Conservation (phyloP, 2,888 invertebrate genomes). For the Drosophila limbata region DNA sequence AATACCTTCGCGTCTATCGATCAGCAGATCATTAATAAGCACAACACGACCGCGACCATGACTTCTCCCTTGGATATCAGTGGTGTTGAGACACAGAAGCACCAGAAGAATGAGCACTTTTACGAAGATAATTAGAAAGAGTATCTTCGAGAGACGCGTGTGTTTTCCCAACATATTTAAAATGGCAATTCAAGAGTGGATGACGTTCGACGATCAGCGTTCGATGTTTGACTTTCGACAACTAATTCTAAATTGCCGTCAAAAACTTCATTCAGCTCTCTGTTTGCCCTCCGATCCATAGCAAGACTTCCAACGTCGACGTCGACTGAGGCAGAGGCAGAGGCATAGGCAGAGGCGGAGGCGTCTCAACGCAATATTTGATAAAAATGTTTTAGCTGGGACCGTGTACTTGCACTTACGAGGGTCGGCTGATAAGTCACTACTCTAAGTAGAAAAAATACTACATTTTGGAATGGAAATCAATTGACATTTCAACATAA, state of each 20-base stretch:
- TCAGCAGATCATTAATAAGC: conserved; percentile 36
- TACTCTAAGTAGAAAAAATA: background rate
- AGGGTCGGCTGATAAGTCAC: background rate
- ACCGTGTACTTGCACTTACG: background rate
- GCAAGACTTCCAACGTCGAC: background rate
- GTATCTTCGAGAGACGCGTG: conserved; percentile 22
- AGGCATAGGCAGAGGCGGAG: background rate
- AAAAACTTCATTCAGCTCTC: conserved; percentile 7
- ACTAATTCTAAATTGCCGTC: conserved; percentile 6
- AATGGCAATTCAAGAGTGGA: background rate
- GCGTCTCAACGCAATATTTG: conserved; percentile 29
- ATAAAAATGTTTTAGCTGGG: conserved; percentile 31
- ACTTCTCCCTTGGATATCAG: background rate
- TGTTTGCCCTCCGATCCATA: background rate
- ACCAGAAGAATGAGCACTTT: conserved; percentile 38
- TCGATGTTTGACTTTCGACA: conserved; percentile 28
- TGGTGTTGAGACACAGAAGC: conserved; percentile 7
- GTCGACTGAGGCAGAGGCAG: background rate
- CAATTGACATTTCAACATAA: background rate
- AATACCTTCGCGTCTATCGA: conserved; percentile 41
- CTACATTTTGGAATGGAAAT: background rate
- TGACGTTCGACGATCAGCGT: conserved; percentile 5
- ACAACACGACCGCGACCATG: background rate
- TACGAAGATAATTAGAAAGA: conserved; percentile 28
- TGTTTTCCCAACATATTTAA: conserved; percentile 35